phyloP scores from a whole-genome alignment of 2,888 invertebrate genomes.

The Tetrapedia diversipes region DNA sequence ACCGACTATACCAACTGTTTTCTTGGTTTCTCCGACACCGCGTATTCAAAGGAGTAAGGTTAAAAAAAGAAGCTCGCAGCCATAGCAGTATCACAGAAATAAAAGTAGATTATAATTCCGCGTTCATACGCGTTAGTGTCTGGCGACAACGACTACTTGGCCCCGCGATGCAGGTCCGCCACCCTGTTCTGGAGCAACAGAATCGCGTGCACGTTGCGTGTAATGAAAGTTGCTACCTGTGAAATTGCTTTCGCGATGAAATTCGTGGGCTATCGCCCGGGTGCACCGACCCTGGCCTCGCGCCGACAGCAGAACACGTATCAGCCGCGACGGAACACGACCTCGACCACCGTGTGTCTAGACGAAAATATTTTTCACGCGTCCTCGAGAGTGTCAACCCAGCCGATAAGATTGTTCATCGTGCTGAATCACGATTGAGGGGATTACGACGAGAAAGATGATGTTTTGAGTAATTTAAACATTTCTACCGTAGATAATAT shows the following conservation, averaged over 20 bases:
- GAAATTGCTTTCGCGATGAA: slow-evolving; percentile 56
- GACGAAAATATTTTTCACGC: slow-evolving; percentile 8
- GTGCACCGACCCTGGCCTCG: not conserved
- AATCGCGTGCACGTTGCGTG: not conserved
- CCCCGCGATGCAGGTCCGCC: too few relatives aligned
- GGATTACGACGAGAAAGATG: not conserved
- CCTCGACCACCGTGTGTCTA: not conserved
- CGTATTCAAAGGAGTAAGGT: not conserved
- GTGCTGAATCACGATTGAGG: too few relatives aligned
- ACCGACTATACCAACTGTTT: too few relatives aligned
- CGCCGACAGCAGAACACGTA: not conserved
- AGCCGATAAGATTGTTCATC: too few relatives aligned
- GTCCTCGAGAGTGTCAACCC: too few relatives aligned
- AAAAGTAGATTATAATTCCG: slow-evolving; percentile 32
- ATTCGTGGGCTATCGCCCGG: slow-evolving; percentile 28
- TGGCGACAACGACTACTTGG: not conserved
- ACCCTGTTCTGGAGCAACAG: not conserved
- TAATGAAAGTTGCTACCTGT: slow-evolving; percentile 48
- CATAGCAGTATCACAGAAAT: not conserved
- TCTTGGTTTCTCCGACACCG: not conserved
- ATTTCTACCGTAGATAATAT: too few relatives aligned
- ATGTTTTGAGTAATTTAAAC: not conserved
- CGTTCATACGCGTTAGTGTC: slow-evolving; percentile 9
- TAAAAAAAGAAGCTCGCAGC: not conserved
- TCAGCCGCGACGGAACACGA: not conserved